Evolutionary conservation across 1,140 invertebrate species (phyloP).

Genomic region (Rhynchophorus ferrugineus): DNA sequence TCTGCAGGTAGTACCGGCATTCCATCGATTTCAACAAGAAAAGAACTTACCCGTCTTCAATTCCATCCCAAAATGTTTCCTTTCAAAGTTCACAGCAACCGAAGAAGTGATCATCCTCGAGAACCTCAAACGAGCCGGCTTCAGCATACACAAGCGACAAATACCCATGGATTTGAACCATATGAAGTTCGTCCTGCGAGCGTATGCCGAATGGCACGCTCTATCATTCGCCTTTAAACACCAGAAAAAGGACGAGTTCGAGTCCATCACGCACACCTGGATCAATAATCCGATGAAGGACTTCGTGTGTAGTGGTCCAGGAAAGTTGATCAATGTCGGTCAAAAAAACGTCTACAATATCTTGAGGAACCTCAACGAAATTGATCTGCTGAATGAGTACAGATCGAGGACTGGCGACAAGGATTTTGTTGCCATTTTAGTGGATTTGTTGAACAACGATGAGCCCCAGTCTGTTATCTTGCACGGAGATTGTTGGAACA

Average conservation of each 20-base stretch:
- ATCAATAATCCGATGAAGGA: slow-evolving; percentile 3
- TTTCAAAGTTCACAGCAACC: slow-evolving; percentile 34
- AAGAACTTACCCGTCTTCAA: slow-evolving; percentile 22
- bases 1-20: background rate
- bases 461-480: slow-evolving; percentile 19
- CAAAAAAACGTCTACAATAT: slow-evolving; percentile 2
- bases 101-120: slow-evolving; percentile 47
- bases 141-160: slow-evolving; percentile 41
- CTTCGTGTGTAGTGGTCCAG: slow-evolving; percentile 4
- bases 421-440: slow-evolving; percentile 4
- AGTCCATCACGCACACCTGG: slow-evolving; percentile 8
- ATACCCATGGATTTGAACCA: slow-evolving; percentile 39
- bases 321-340: slow-evolving; percentile 11
- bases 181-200: slow-evolving; percentile 40
- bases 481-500: slow-evolving; percentile 32
- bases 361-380: slow-evolving; percentile 16
- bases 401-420: slow-evolving; percentile 8
- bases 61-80: slow-evolving; percentile 40
- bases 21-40: slow-evolving; percentile 9
- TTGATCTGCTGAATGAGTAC: slow-evolving; percentile 11
- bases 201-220: slow-evolving; percentile 47
- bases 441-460: slow-evolving; percentile 13
- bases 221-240: slow-evolving; percentile 43
- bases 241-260: slow-evolving; percentile 31
- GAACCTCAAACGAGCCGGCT: slow-evolving; percentile 43